These are phyloP conservation scores for Bruchidius siliquastri DNA, from an alignment of 2,888 invertebrate species.

Conservation along the genomic window DNA sequence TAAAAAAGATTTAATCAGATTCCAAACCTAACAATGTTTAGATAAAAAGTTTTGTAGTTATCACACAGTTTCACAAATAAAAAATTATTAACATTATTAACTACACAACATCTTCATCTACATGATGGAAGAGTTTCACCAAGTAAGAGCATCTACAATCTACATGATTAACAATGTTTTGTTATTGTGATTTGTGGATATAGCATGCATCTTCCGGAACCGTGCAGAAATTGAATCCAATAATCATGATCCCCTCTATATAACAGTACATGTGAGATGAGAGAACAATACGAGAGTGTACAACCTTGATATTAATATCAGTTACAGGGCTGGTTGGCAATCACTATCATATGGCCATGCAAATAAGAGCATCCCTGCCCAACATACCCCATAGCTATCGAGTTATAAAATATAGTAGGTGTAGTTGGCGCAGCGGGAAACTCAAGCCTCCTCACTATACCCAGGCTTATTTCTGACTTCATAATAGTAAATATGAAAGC, in stretches of 20 bases:
- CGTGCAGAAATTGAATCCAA: neutral
- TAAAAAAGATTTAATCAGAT: too few species aligned
- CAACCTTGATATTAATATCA: neutral
- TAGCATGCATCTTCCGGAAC: neutral
- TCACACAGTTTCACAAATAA: too few species aligned
- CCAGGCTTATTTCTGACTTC: constrained; percentile 10
- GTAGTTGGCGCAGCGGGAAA: neutral
- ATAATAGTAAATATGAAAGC: constrained; percentile 19
- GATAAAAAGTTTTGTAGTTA: too few species aligned
- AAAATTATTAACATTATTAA: too few species aligned
- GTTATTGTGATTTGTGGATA: too few species aligned
- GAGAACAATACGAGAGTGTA: neutral
- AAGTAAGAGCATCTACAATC: too few species aligned
- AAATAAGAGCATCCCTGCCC: neutral
- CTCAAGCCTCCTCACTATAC: neutral
- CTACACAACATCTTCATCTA: too few species aligned
- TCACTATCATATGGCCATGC: neutral
- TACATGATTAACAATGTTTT: too few species aligned
- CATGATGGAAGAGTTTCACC: too few species aligned
- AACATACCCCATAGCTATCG: neutral
- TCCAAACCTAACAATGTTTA: too few species aligned
- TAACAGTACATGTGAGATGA: too few species aligned
- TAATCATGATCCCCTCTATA: too few species aligned
- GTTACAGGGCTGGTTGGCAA: neutral
- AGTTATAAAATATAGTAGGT: neutral